Evolutionary conservation across 2,797 vertebrate genomes (phyloP).

Genomic region (Rousettus madagascariensis): DNA sequence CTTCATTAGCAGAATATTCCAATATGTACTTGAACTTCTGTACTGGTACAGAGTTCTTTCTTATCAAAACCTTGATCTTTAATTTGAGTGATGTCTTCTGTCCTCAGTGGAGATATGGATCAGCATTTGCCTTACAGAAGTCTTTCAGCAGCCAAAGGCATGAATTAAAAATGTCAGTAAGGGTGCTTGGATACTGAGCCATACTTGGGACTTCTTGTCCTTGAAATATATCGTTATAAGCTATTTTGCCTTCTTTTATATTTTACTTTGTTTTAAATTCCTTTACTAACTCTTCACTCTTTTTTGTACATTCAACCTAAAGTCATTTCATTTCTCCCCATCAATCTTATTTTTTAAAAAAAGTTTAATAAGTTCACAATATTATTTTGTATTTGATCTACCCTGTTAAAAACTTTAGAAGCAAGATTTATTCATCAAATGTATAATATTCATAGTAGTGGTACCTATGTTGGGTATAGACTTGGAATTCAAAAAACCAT

Average conservation of each 20-base stretch:
- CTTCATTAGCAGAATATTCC: neutral
- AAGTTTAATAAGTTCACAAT: neutral
- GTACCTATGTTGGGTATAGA: neutral
- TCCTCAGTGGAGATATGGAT: neutral
- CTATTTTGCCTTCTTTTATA: neutral
- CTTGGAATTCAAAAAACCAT: neutral
- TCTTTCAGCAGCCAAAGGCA: neutral
- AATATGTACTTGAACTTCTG: neutral
- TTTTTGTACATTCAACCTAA: neutral
- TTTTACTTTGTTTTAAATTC: neutral
- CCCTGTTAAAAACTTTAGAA: neutral
- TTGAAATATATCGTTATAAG: neutral
- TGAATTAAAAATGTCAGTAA: neutral
- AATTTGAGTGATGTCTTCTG: neutral
- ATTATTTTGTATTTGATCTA: neutral
- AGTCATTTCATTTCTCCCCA: neutral
- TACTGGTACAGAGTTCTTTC: neutral
- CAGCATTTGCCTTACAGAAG: neutral
- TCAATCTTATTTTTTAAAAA: neutral
- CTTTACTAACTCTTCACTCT: neutral
- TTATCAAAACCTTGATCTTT: neutral
- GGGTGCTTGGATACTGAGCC: fast-evolving
- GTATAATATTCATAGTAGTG: neutral
- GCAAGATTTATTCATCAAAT: neutral
- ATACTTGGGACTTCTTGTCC: neutral